A percentile compares a stretch with the other conserved stretches of the same genome.
phyloP scores from a whole-genome alignment of 1,140 invertebrate species.

The Brachionus angularis region DNA sequence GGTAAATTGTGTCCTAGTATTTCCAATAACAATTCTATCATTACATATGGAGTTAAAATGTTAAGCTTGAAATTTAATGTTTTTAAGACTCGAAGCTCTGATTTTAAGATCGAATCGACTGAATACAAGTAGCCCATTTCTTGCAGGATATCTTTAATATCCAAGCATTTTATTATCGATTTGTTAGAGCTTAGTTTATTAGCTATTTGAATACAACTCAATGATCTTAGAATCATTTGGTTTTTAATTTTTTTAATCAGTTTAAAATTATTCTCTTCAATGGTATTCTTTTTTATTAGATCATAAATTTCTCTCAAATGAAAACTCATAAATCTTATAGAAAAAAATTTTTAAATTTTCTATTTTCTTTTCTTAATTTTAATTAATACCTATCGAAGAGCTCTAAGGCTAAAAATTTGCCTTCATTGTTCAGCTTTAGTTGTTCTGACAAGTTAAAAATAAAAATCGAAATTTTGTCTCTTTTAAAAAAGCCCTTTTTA shows the following conservation, averaged over 20 bases:
- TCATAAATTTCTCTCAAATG: constrained; percentile 27
- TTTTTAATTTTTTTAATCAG: constrained; percentile 7
- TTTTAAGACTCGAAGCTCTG: constrained; percentile 19
- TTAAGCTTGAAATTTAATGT: constrained; percentile 16
- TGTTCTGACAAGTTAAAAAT: constrained; percentile 19
- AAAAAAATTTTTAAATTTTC: neutral
- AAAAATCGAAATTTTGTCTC: neutral
- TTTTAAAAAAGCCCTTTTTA: constrained; percentile 27
- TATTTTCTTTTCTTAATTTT: neutral
- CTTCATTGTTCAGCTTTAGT: neutral
- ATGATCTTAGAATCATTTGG: constrained; percentile 4
- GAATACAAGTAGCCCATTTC: neutral
- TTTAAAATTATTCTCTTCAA: neutral
- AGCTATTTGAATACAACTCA: constrained; percentile 18
- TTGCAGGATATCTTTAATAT: neutral
- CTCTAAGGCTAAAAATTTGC: constrained; percentile 36
- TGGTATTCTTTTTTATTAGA: neutral
- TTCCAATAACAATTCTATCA: constrained; percentile 12
- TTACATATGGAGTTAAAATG: constrained; percentile 13
- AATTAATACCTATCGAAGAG: constrained; percentile 3
- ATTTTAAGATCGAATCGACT: constrained; percentile 24
- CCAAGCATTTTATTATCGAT: neutral
- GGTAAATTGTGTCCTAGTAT: constrained; percentile 22
- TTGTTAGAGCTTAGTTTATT: constrained; percentile 5
- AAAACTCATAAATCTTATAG: constrained; percentile 5